Percentiles rank a stretch among this genome's conserved stretches.
Conservation (phyloP, 2,797 vertebrate genomes). For the Chelon auratus region DNA sequence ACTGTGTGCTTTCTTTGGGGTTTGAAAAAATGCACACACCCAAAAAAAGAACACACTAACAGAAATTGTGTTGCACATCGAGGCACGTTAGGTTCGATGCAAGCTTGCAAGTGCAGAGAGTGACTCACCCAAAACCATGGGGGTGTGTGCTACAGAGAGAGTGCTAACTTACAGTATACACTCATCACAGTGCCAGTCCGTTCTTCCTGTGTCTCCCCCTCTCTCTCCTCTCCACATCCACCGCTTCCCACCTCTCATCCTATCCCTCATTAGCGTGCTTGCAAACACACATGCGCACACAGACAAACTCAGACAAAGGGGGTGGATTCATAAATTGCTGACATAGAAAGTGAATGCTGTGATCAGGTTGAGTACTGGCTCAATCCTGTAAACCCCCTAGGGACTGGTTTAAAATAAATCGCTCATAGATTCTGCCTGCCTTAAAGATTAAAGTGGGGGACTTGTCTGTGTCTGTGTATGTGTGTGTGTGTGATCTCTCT, state of each 20-base stretch:
- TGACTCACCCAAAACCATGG: conserved; percentile 77
- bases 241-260: not conserved
- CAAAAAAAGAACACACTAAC: not conserved
- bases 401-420: conserved; percentile 67
- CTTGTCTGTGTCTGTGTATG: conserved; percentile 27
- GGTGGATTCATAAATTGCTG: conserved; percentile 60
- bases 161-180: conserved; percentile 60
- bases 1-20: conserved; percentile 14
- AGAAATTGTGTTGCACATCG: conserved; percentile 35
- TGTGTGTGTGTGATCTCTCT: conserved; percentile 29
- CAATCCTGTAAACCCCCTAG: conserved; percentile 41
- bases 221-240: conserved; percentile 1
- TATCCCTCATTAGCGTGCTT: conserved; percentile 47
- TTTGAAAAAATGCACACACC: conserved; percentile 8
- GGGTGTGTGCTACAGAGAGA: conserved; percentile 47
- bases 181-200: conserved; percentile 47
- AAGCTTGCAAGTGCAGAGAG: conserved; percentile 77
- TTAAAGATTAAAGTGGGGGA: conserved; percentile 58
- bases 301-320: conserved; percentile 37
- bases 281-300: conserved; percentile 50
- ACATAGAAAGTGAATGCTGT: conserved; percentile 58
- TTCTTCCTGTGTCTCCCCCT: conserved; percentile 33
- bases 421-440: conserved; percentile 56
- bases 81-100: conserved; percentile 57
- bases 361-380: conserved; percentile 57